phyloP scores from a whole-genome alignment of 2,113 vertebrate species.

The Grus americana region DNA sequence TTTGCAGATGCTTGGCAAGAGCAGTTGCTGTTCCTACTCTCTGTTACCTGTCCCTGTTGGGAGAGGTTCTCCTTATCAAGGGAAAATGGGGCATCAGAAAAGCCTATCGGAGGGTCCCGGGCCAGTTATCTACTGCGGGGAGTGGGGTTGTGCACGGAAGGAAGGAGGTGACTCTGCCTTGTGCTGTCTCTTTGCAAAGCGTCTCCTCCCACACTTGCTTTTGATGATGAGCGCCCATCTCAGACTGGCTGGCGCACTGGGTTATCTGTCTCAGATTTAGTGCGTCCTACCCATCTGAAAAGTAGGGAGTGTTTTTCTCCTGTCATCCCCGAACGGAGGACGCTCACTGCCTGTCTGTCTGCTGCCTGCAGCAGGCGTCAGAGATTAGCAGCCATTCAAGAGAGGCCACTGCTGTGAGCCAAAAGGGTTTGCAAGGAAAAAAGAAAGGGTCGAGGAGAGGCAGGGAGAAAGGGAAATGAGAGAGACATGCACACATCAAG shows the following conservation, averaged over 20 bases:
- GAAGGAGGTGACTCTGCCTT: not conserved
- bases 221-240: not conserved
- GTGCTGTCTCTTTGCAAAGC: not conserved
- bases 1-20: not conserved
- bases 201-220: not conserved
- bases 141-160: not conserved
- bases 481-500: not conserved
- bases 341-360: not conserved
- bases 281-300: not conserved
- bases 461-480: slow-evolving; percentile 16
- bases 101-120: not conserved
- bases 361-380: slow-evolving; percentile 39
- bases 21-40: not conserved
- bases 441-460: not conserved
- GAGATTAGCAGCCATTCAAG: slow-evolving; percentile 37
- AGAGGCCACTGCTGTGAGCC: slow-evolving; percentile 12
- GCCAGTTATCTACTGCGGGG: not conserved
- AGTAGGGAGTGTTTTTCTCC: slow-evolving; percentile 5
- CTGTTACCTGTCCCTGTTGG: not conserved
- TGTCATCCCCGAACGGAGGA: not conserved
- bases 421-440: slow-evolving; percentile 4
- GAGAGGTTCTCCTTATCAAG: not conserved
- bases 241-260: slow-evolving; percentile 12
- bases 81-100: not conserved
- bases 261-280: slow-evolving; percentile 26